Base-by-base conservation (phyloP, 2,888 invertebrate genomes). In the Catocala sponsa region DNA sequence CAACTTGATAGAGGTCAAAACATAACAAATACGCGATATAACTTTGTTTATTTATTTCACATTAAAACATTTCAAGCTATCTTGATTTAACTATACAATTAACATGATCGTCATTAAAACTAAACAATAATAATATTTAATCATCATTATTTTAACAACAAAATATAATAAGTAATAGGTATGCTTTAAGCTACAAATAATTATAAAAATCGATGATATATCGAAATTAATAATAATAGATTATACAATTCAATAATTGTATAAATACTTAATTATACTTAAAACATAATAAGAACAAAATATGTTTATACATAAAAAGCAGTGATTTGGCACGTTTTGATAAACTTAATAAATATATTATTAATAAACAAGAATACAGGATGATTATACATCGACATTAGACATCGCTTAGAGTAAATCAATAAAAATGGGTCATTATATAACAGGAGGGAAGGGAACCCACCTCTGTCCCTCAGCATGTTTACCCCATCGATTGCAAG, bases 61-160 rank as follows among this genome's bases (percentile, higher is more conserved):
- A 90, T 86, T 86, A 85, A 89, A 90, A 89, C 82, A 85, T 85
- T 82, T 83, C 76, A 88, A 88, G 86, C 87, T 89, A 86, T 83
- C 73, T 83, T 79, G 76, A 72, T 85, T 80, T 77, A 80, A 83
- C 80, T 84, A 84, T 80, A 81, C 78, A 85, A 82, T 82, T 80
- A 88, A 87, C 81, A 81, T 83, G 74, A 83, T 80, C 65, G 4
- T 74, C 59, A 76, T 79, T 74, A 82, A 54, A 86, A 85, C 76
- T 80, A 80, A 87, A 86, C 72, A 82, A 80, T 74, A 74, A 76
- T 76, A 73, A 76, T 74, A 70, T 63, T 74, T 72, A 78, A 73
- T 63, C 53, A 62, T 65, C 38, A 72, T 62, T 70, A 65, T 63
- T 70, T 62, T 69, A 79, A 79, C 72, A 82, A 80, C 74, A 78